Evolutionary conservation across 1,140 invertebrate genomes (phyloP), one percentile per base, ranked within the genome.

Genomic region (Rhopalosiphum padi): DNA sequence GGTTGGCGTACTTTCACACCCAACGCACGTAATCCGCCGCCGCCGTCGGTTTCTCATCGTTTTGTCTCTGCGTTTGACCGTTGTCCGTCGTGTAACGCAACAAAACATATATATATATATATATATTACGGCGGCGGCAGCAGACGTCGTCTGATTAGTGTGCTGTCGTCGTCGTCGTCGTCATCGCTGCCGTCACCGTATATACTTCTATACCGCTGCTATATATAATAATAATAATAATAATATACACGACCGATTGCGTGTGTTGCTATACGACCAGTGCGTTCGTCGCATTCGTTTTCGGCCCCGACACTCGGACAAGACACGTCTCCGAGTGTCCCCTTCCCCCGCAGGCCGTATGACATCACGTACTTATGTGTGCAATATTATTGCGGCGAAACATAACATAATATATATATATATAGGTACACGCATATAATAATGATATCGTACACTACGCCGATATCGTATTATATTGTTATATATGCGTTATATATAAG

Each of bases 1-100:
- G 60, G 60, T 77, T 77, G 60, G 37, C 37, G 48, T 91, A 41
- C 77, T 41, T 83, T 93, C 91, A 93, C 91, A 77, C 87, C 93
- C 85, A 48, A 86, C 30, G 93, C 93, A 93, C 93, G 93, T 93
- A 89, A 82, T 55, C 37, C 41, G 6, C 86, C 37, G 82, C 43
- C n/a, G 48, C 35, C 48, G n/a, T n/a, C n/a, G 92, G 53, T 88
- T 77, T 89, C 85, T 93, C 93, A 93, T 88, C 93, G 60, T 89
- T 53, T 89, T 46, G 82, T n/a, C 35, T 87, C 51, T 23, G 35
- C 23, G 37, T 51, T 53, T 35, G 87, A n/a, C 83, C 82, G 43
- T 43, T 35, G 77, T 18, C 91, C 82, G 48, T 41, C 43, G 37
- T 41, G 35, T 41, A 68, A 41, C 23, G 30, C 43, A n/a, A 48